Conservation (phyloP, 2,797 vertebrate genomes). For the Lepilemur septentrionalis region DNA sequence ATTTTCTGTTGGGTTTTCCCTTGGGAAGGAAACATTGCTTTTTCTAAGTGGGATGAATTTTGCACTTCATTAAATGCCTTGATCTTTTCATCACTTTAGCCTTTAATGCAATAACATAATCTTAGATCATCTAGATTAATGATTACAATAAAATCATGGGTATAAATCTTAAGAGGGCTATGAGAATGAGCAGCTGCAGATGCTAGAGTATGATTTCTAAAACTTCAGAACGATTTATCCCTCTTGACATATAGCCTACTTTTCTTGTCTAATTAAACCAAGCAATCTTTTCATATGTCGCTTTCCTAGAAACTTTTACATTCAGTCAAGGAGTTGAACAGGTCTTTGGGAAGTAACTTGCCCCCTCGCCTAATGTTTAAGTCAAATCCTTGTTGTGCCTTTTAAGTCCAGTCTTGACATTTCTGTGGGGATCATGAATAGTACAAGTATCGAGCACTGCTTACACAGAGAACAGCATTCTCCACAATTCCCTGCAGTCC, state of each 20-base stretch:
- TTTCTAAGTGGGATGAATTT: slow-evolving; percentile 73
- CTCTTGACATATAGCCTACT: neutral
- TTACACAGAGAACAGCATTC: neutral
- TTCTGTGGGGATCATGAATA: neutral
- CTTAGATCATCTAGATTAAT: slow-evolving; percentile 74
- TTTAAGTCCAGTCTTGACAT: neutral
- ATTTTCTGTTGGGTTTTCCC: slow-evolving; percentile 73
- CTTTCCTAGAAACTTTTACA: neutral
- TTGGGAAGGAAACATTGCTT: slow-evolving; percentile 65
- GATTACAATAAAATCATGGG: slow-evolving; percentile 28
- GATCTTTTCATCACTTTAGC: slow-evolving; percentile 75
- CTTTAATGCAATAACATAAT: slow-evolving; percentile 65
- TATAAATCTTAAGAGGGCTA: slow-evolving; percentile 22
- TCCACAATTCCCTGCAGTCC: neutral
- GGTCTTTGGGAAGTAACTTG: neutral
- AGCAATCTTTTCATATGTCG: neutral
- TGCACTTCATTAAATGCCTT: slow-evolving; percentile 78
- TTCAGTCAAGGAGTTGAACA: neutral
- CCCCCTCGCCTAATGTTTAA: neutral
- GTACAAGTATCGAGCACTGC: neutral
- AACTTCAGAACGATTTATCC: neutral
- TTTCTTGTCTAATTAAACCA: slow-evolving; percentile 12
- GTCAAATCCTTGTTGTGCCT: neutral
- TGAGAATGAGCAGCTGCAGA: neutral
- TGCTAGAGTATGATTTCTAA: neutral